Conservation (phyloP, 2,888 invertebrate species). For the Netelia melanura region DNA sequence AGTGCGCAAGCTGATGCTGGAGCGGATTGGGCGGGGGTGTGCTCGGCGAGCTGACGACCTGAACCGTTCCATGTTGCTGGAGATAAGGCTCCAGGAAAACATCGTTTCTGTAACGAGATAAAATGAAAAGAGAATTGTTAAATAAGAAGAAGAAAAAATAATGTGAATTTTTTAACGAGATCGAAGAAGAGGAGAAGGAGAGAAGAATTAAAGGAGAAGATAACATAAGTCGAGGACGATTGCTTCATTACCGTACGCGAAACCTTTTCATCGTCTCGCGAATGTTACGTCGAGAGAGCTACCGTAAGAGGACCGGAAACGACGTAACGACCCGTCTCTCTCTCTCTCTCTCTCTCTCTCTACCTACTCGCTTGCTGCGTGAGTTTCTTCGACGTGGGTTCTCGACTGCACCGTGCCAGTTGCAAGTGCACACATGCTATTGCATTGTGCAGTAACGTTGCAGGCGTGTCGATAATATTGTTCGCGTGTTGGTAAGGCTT, state of each 20-base stretch:
- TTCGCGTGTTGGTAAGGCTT: not conserved
- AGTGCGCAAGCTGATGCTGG: constrained; percentile 86
- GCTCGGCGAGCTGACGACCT: constrained; percentile 82
- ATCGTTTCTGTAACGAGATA: constrained; percentile 89
- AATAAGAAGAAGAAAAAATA: not conserved
- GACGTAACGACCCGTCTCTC: constrained; percentile 41
- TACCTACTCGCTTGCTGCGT: not conserved
- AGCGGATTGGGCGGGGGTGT: constrained; percentile 83
- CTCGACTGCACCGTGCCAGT: not conserved
- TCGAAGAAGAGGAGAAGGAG: not conserved
- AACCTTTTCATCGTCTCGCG: constrained; percentile 38
- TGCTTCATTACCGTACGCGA: constrained; percentile 51
- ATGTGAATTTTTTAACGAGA: constrained; percentile 28
- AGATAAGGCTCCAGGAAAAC: constrained; percentile 91
- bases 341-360: too few species aligned
- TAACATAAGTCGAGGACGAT: constrained; percentile 8
- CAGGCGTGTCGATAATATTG: not conserved
- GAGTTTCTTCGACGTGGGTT: constrained; percentile 38
- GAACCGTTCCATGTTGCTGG: constrained; percentile 85
- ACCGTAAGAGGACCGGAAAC: constrained; percentile 34
- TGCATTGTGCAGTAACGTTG: too few species aligned
- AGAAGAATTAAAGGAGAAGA: constrained; percentile 5
- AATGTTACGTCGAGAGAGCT: constrained; percentile 46
- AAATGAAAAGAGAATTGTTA: constrained; percentile 66
- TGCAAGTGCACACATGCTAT: not conserved